Evolutionary conservation across 2,113 vertebrate genomes (phyloP).

Genomic region (Apteryx owenii): DNA sequence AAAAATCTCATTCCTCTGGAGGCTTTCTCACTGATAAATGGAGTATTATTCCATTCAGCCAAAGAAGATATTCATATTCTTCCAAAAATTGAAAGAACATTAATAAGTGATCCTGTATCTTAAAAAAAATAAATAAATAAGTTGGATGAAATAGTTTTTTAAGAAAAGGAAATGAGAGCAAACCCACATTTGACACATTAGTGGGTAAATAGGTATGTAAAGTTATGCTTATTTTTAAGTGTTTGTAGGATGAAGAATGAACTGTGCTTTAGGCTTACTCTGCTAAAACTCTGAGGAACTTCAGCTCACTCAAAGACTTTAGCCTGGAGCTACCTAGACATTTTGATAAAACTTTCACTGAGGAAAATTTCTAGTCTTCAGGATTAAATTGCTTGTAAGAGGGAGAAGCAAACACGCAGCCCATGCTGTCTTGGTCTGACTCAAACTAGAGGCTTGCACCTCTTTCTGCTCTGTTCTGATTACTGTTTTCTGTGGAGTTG

Average conservation of each 20-base stretch:
- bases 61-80: slow-evolving; percentile 52
- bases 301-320: neutral
- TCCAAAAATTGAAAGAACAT: slow-evolving; percentile 46
- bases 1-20: neutral
- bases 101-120: slow-evolving; percentile 46
- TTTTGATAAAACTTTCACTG: neutral
- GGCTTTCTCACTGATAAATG: neutral
- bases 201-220: neutral
- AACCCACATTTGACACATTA: neutral
- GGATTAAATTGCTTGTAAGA: neutral
- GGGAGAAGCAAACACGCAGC: neutral
- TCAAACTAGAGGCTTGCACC: neutral
- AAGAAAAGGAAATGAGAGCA: slow-evolving; percentile 6
- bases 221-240: neutral
- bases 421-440: neutral
- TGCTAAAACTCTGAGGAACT: neutral
- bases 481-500: neutral
- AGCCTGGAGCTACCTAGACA: neutral
- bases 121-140: neutral
- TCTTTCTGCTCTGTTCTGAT: neutral
- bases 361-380: neutral
- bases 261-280: neutral
- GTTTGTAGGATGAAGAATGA: neutral
- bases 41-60: slow-evolving; percentile 10
- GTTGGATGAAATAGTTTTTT: slow-evolving; percentile 2